Evolutionary conservation across 2,113 vertebrate species (phyloP).

Genomic region (Dipodomys stephensi): DNA sequence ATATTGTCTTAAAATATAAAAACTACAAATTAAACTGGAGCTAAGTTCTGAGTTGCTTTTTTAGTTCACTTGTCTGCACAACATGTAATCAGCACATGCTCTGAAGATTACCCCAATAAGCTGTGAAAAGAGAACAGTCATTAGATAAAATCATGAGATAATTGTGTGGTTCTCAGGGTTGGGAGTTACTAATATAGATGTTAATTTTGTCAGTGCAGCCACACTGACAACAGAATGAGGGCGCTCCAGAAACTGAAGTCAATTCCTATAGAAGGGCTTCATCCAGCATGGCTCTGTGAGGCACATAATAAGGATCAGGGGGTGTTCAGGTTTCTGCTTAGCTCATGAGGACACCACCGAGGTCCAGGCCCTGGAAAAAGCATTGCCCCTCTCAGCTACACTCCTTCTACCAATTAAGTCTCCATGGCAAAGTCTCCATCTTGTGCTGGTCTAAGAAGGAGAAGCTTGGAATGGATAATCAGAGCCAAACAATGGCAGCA

Average conservation of each 20-base stretch:
- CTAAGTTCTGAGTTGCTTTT: conserved; percentile 70
- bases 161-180: conserved; percentile 69
- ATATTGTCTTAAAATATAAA: conserved; percentile 76
- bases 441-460: background rate
- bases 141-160: conserved; percentile 80
- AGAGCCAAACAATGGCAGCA: background rate
- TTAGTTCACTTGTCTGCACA: conserved; percentile 69
- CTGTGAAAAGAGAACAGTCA: conserved; percentile 78
- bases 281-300: background rate
- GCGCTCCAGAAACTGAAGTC: background rate
- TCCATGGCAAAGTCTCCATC: background rate
- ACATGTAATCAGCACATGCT: conserved; percentile 79
- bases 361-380: background rate
- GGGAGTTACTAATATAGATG: conserved; percentile 64
- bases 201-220: conserved; percentile 61
- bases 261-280: background rate
- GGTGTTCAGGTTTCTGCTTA: background rate
- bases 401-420: background rate
- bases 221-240: background rate
- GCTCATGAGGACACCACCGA: background rate
- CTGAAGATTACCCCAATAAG: conserved; percentile 78
- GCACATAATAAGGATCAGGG: background rate
- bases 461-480: background rate
- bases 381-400: background rate
- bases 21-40: conserved; percentile 82